phyloP scores from a whole-genome alignment of 2,797 vertebrate species.

The Falco novaeseelandiae region DNA sequence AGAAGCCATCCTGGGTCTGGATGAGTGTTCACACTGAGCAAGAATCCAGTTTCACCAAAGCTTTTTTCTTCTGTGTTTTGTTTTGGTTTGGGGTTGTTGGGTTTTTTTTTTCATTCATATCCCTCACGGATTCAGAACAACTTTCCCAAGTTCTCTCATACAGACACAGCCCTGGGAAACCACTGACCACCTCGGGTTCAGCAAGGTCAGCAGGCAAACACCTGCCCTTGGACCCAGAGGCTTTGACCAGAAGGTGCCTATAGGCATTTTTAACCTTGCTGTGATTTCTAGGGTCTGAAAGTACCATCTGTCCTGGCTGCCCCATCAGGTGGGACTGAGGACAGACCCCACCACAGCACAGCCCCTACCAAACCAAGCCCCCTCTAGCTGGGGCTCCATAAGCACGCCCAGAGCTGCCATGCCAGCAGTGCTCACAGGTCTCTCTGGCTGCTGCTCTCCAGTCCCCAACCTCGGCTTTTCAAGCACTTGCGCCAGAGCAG shows the following conservation, averaged over 20 bases:
- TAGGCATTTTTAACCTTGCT: neutral
- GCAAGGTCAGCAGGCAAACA: neutral
- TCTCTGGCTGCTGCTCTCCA: neutral
- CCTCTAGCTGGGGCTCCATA: neutral
- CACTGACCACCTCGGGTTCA: neutral
- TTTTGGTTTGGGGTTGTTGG: no score
- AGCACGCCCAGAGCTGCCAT: accelerated
- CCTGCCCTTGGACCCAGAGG: neutral
- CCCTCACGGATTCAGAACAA: neutral
- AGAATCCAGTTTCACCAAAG: neutral
- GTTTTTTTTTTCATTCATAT: neutral
- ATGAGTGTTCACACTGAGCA: neutral
- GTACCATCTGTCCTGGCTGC: neutral
- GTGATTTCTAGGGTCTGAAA: neutral
- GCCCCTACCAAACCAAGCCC: neutral
- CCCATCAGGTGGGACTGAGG: neutral
- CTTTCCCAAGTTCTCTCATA: neutral
- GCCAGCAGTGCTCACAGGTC: accelerated
- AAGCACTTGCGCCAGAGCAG: neutral
- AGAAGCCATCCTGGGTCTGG: neutral
- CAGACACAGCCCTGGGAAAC: neutral
- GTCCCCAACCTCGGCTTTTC: neutral
- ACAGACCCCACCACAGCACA: neutral
- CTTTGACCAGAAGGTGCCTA: neutral
- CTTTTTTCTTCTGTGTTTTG: neutral